phyloP scores from a whole-genome alignment of 2,113 vertebrate genomes.

The Barbus barbus region DNA sequence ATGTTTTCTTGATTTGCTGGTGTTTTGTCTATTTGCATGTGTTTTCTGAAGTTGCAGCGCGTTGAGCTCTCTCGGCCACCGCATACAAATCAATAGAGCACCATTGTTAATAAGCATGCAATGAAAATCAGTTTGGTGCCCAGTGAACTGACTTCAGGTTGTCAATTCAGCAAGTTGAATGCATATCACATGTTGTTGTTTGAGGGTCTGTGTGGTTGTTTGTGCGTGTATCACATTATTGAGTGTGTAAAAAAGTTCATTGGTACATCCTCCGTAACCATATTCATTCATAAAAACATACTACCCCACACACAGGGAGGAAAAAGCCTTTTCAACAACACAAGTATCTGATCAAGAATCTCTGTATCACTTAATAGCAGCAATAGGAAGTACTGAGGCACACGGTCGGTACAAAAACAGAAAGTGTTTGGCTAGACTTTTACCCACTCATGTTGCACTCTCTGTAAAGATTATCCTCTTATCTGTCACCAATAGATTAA shows the following conservation, averaged over 20 bases:
- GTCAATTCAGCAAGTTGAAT: conserved; percentile 70
- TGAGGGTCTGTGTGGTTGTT: neutral
- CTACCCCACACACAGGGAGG: neutral
- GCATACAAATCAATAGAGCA: conserved; percentile 63
- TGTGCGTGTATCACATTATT: conserved; percentile 51
- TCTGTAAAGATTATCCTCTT: conserved; percentile 18
- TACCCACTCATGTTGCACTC: neutral
- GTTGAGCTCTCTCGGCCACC: too few relatives aligned
- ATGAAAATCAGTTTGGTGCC: conserved; percentile 65
- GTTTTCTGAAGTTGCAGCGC: too few relatives aligned
- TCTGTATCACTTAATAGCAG: neutral
- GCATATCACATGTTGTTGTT: conserved; percentile 71
- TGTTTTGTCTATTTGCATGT: too few relatives aligned
- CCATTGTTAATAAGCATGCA: conserved; percentile 65
- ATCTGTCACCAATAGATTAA: conserved; percentile 12
- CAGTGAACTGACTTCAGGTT: conserved; percentile 58
- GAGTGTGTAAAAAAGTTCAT: conserved; percentile 15
- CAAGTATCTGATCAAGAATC: conserved; percentile 44
- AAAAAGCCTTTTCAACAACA: conserved; percentile 41
- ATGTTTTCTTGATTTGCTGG: too few relatives aligned
- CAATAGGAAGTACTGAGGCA: conserved; percentile 7
- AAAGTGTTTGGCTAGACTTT: neutral
- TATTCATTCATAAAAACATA: neutral
- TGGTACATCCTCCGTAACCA: neutral
- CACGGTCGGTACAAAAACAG: neutral